Base-by-base conservation (phyloP, 2,797 vertebrate genomes). In the Telmatherina bonti region DNA sequence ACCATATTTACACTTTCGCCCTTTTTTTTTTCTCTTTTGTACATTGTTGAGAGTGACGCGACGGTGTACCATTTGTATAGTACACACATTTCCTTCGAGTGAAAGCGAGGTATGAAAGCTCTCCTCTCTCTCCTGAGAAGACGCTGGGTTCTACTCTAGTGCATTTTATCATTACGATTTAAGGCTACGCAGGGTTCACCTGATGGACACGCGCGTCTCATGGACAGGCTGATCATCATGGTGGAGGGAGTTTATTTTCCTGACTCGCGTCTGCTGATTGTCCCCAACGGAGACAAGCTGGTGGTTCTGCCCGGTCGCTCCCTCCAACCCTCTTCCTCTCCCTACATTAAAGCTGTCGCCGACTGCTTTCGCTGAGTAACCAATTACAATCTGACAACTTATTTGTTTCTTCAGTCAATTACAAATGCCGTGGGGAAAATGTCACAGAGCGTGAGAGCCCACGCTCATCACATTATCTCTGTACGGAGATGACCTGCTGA, bases 21-120 rank as follows among this genome's bases (percentile, higher is more conserved):
- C 85, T 84, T 88, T 93, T 87, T 92, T 90, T 94, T 93, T 86
- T 94, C 88, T 90, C n/a, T n/a, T n/a, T n/a, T n/a, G 95, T 92
- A 91, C 89, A 94, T 80, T 70, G 75, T 86, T 91, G 72, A 91
- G 89, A 88, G 86, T 77, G 72, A 94, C 89, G 89, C 65, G 85
- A 84, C 79, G 81, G 72, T 90, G 89, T 91, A 92, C 90, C 90
- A 83, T 76, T 59, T 81, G 75, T 76, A 70, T 65, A 84, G 79
- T 89, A 93, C 79, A 94, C 88, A 90, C 76, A 67, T 77, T 82
- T 87, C 78, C 81, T 89, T 81, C 54, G 63, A 86, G 78, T 86
- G 62, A 89, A 87, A 93, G 86, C 91, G 95, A 95, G 93, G 95
- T 94, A 91, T 73, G 88, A 83, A 90, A 87, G 80, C 86, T 81